Evolutionary conservation across 2,888 invertebrate species (phyloP), one percentile per base, ranked within the genome.

Genomic region (Epirrhoe tristata): DNA sequence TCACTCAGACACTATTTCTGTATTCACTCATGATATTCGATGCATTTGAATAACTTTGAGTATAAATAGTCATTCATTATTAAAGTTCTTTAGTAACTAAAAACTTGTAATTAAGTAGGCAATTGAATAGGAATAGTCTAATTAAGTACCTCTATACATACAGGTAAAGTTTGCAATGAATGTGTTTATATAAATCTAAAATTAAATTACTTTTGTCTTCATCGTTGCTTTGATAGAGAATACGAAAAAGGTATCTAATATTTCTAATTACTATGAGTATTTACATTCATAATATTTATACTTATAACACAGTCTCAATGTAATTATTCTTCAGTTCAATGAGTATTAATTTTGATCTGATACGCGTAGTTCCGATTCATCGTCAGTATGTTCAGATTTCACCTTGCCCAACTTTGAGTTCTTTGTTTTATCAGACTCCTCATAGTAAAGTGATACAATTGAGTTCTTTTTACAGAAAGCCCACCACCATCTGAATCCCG

Each of bases 401-500:
- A 84, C 73, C 73, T 84, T 86, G 5, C 16, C 46, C 32, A 43
- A 5, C 34, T 17, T 61, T 24, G 77, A 43, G 50, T 65, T 78
- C 61, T 81, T 84, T 8, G 68, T 62, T 66, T 83, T 86, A 39
- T 64, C 66, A 0, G 78, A 61, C 0, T 80, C 82, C 65, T 89
- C 86, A 46, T 87, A 90, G 73, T 85, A 87, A 1, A 90, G 65
- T 0, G 96, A 96, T 0, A 96, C 96, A 70, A 96, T 95, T 63
- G 96, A 95, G 88, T 96, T 95, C 80, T 96, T 96, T 87, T 96
- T 96, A 88, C 96, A 96, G 79, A 96, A 96, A 0, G 96, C 96
- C 96, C 96, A 96, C 96, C 96, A 96, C 96, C 96, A 96, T 12
- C 96, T 89, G 78, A 96, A 96, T 0, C 96, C 96, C 24, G 95